Percentiles rank a stretch among this genome's conserved stretches.
These are phyloP conservation scores for Poecilia gillii DNA, from an alignment of 2,797 vertebrate species.

Conservation along the genomic window DNA sequence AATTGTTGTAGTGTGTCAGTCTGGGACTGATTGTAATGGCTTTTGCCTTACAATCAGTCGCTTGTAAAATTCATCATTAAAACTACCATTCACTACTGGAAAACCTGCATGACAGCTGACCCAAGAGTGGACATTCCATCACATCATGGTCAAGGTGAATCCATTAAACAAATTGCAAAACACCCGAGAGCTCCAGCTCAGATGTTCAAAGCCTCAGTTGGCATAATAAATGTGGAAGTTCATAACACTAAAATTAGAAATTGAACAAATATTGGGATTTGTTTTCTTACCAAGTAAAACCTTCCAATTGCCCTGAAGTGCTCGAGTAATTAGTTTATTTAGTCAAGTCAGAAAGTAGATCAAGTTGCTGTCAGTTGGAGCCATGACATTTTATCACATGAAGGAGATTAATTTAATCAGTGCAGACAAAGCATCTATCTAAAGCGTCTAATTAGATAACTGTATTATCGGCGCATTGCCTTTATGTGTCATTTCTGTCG, in stretches of 20 bases:
- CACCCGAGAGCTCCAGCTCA: neutral
- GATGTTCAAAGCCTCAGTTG: neutral
- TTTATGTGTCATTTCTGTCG: neutral
- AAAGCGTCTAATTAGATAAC: neutral
- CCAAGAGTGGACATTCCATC: neutral
- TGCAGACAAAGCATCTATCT: neutral
- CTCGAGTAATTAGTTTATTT: neutral
- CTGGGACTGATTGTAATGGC: neutral
- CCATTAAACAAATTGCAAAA: neutral
- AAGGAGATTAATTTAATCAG: neutral
- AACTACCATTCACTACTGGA: neutral
- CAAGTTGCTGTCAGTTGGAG: neutral
- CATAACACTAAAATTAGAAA: neutral
- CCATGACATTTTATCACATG: neutral
- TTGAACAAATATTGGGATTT: neutral
- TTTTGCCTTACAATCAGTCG: neutral
- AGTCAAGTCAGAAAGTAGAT: neutral
- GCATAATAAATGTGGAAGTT: neutral
- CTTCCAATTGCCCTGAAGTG: neutral
- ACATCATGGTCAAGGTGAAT: neutral
- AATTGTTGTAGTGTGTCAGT: neutral
- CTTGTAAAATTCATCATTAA: neutral
- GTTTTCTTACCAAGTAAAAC: neutral
- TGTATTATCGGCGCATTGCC: neutral
- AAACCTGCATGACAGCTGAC: neutral